A percentile compares a stretch with the other conserved stretches of the same genome.
phyloP scores from a whole-genome alignment of 2,113 vertebrate genomes.

The Antechinus flavipes region DNA sequence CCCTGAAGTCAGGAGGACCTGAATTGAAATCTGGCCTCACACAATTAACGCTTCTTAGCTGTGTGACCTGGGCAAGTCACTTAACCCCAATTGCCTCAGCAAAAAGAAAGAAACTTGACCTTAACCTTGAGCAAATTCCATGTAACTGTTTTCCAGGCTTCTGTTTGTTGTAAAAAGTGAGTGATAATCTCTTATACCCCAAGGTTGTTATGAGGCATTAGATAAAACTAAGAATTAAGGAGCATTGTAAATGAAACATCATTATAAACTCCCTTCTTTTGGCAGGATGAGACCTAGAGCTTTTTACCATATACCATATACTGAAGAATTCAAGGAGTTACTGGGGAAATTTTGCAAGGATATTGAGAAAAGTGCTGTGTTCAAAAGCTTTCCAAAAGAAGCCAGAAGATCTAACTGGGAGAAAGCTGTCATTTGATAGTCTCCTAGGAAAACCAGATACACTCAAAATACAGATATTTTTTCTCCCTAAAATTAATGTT shows the following conservation, averaged over 20 bases:
- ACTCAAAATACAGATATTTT: background rate
- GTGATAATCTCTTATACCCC: background rate
- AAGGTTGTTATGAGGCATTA: background rate
- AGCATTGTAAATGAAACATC: background rate
- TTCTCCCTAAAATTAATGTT: background rate
- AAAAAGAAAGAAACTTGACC: no score
- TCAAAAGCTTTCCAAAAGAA: background rate
- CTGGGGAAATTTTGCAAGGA: background rate
- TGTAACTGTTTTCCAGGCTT: background rate
- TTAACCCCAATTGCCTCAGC: no score
- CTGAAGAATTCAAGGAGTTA: background rate
- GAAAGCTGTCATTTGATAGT: background rate
- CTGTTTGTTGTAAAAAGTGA: background rate
- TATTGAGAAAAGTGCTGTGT: background rate
- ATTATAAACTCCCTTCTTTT: background rate
- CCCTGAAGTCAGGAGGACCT: no score
- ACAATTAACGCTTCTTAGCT: no score
- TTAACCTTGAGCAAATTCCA: background rate
- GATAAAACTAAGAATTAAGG: background rate
- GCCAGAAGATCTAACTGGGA: background rate
- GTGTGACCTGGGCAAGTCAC: no score
- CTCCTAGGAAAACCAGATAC: background rate
- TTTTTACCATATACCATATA: background rate
- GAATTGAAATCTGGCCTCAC: no score
- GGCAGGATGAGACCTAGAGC: background rate